Evolutionary conservation across 2,113 vertebrate species (phyloP).

Genomic region (Stercorarius parasiticus): DNA sequence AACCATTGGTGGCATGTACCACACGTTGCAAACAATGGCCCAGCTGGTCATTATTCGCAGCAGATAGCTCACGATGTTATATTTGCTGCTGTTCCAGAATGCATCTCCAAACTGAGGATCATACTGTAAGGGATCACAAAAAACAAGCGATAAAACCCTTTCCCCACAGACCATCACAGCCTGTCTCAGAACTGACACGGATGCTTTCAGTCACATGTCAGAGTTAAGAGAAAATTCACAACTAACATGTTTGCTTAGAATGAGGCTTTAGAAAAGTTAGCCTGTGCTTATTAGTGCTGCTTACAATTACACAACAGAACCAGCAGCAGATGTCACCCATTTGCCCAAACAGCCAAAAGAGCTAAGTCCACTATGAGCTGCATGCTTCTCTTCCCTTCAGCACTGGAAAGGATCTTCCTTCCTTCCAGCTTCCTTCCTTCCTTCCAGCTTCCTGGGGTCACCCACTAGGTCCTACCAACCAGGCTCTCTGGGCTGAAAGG

Average conservation of each 20-base stretch:
- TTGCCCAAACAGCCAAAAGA: background rate
- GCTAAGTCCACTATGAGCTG: background rate
- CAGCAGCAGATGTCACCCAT: background rate
- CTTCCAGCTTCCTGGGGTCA: background rate
- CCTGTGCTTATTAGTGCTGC: background rate
- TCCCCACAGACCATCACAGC: background rate
- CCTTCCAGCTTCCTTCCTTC: background rate
- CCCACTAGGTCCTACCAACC: background rate
- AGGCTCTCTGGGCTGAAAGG: background rate
- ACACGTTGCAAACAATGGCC: slow-evolving; percentile 95
- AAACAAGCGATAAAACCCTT: background rate
- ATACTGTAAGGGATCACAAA: slow-evolving; percentile 76
- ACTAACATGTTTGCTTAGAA: background rate
- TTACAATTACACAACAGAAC: background rate
- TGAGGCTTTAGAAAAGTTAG: background rate
- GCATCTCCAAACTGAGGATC: slow-evolving; percentile 94
- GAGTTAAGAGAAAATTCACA: background rate
- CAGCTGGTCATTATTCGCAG: slow-evolving; percentile 96
- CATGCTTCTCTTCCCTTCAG: background rate
- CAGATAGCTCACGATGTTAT: slow-evolving; percentile 90
- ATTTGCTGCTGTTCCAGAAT: slow-evolving; percentile 96
- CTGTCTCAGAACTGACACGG: background rate
- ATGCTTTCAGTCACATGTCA: background rate
- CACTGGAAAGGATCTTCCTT: background rate
- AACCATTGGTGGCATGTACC: slow-evolving; percentile 94